Evolutionary conservation across 1,140 invertebrate genomes (phyloP).

Genomic region (Penaeus japonicus): DNA sequence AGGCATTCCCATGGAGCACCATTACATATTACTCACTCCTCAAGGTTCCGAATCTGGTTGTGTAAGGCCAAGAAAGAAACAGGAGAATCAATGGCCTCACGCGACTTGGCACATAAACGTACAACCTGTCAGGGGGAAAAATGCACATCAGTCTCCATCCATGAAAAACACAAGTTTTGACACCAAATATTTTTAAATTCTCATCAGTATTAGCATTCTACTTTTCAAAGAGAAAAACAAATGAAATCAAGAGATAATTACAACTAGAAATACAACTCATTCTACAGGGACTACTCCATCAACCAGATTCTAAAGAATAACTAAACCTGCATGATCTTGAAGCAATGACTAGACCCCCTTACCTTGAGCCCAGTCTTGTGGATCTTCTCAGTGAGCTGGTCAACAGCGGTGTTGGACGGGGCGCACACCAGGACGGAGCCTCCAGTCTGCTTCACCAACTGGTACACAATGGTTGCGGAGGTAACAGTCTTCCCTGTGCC

Average conservation of each 20-base stretch:
- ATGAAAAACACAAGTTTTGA: no score
- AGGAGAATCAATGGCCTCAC: conserved; percentile 97
- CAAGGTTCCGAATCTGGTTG: conserved; percentile 94
- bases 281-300: neutral
- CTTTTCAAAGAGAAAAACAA: no score
- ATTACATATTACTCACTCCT: conserved; percentile 66
- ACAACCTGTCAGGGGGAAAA: conserved; percentile 71
- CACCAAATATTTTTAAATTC: no score
- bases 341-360: neutral
- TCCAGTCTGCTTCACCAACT: conserved; percentile 91
- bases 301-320: neutral
- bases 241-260: neutral
- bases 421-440: conserved; percentile 97
- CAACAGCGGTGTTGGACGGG: conserved; percentile 98
- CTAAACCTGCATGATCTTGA: neutral
- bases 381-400: conserved; percentile 98
- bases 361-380: conserved; percentile 95
- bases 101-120: conserved; percentile 94
- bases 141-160: neutral
- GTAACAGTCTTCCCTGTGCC: conserved; percentile 99
- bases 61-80: conserved; percentile 97
- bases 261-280: no score
- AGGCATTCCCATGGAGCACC: neutral
- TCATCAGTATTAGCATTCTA: no score
- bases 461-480: conserved; percentile 98